Evolutionary conservation across 2,888 invertebrate species (phyloP), one percentile per base, ranked within the genome.

Genomic region (Siphonodentalium dalli): DNA sequence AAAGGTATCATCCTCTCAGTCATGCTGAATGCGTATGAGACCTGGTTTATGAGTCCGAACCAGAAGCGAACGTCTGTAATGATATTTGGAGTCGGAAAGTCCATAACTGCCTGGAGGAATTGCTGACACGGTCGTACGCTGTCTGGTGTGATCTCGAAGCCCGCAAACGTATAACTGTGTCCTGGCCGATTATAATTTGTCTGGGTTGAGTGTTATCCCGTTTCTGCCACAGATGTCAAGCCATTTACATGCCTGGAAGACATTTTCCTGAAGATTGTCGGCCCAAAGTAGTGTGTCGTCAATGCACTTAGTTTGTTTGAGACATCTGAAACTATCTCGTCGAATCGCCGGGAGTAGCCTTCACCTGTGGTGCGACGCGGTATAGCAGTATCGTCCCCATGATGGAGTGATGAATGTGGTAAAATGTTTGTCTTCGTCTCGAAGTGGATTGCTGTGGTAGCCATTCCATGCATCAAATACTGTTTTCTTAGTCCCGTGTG

Each of bases 321-420:
- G 21, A 60, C 31, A 21, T 48, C 40, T 8, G 58, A 11, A 11
- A 51, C 58, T 7, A 59, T 47, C 24, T 59, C 57, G 35, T 59
- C 58, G 23, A 20, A 41, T 8, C 41, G 20, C 15, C 23, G 18
- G 26, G 41, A 11, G 41, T 41, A 41, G 26, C 23, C 41, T 13
- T 41, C 41, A 11, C 41, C 41, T 21, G 41, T 23, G n/a, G n/a
- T 20, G 41, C 47, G 11, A 60, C 43, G 34, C 39, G 31, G 34
- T n/a, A 37, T 58, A 57, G 15, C 50, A 11, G 26, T 58, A 57
- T 2, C 58, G 41, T 7, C 56, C 57, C 55, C 58, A 58, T n/a
- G n/a, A n/a, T 2, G 56, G 58, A 1, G 58, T 56, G 27, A 56
- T 54, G 29, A 53, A 52, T 4, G 58, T 57, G 20, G 37, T 37